Percentiles rank a stretch among this genome's conserved stretches.
These are phyloP conservation scores for Pteropus alecto DNA, from an alignment of 2,113 vertebrate species.

Conservation along the genomic window DNA sequence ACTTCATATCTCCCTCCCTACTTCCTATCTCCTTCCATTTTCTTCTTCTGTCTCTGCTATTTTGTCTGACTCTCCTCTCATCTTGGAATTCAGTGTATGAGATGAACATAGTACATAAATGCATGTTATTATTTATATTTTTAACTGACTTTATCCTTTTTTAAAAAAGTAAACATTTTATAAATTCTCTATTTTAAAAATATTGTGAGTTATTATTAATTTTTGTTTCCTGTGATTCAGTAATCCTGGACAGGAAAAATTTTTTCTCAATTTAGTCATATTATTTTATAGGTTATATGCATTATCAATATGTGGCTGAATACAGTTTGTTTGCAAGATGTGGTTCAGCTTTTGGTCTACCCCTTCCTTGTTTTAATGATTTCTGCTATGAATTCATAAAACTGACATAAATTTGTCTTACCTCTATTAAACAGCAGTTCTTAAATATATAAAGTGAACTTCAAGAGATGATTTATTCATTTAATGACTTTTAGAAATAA, in stretches of 20 bases:
- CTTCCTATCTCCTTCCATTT: not conserved
- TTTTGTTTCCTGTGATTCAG: not conserved
- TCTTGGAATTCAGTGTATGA: not conserved
- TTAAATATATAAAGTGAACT: not conserved
- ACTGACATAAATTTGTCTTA: not conserved
- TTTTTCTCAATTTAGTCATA: not conserved
- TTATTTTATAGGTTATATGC: not conserved
- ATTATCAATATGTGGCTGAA: not conserved
- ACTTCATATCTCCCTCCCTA: not conserved
- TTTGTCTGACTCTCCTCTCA: not conserved
- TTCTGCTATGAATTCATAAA: not conserved
- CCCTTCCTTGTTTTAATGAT: not conserved
- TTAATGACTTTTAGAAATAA: conserved; percentile 6
- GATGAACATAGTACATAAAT: not conserved
- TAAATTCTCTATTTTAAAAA: not conserved
- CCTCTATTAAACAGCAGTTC: not conserved
- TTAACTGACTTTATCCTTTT: not conserved
- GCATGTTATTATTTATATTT: not conserved
- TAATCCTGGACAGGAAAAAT: not conserved
- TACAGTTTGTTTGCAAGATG: not conserved
- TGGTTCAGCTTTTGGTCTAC: not conserved
- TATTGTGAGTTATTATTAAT: not conserved
- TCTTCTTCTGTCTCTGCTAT: not conserved
- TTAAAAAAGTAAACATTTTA: not conserved
- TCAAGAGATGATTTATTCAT: not conserved